phyloP scores from a whole-genome alignment of 2,888 invertebrate genomes.

The Ophion slaviceki region DNA sequence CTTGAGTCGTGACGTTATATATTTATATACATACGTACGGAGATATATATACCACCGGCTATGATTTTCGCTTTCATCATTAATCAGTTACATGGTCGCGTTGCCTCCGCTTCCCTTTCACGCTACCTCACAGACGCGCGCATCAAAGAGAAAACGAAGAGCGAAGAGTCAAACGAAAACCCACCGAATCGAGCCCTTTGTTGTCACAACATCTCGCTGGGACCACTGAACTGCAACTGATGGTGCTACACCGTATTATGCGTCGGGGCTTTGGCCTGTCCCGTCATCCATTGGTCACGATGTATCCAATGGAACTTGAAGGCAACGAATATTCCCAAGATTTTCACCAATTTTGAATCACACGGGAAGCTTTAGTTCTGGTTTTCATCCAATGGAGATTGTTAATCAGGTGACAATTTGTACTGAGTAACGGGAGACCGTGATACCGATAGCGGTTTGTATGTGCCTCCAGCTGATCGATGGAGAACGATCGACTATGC shows the following conservation, averaged over 20 bases:
- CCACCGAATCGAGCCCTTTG: conserved; percentile 68
- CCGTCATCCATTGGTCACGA: neutral
- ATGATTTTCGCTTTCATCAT: conserved; percentile 77
- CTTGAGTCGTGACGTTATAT: conserved; percentile 67
- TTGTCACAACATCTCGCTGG: conserved; percentile 67
- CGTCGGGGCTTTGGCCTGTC: neutral
- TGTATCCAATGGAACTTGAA: neutral
- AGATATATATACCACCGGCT: conserved; percentile 70
- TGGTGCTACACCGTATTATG: conserved; percentile 27
- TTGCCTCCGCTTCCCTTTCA: conserved; percentile 69
- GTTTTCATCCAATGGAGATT: neutral
- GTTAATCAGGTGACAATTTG: neutral
- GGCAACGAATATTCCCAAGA: neutral
- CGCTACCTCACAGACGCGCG: conserved; percentile 69
- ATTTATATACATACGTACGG: conserved; percentile 6
- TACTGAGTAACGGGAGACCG: conserved; percentile 52
- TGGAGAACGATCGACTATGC: conserved; percentile 9
- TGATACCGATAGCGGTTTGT: conserved; percentile 50
- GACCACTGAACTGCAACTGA: conserved; percentile 68
- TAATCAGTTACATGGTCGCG: conserved; percentile 74
- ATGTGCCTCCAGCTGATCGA: conserved; percentile 55
- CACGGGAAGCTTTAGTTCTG: neutral
- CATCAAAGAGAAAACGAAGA: conserved; percentile 43
- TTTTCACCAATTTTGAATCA: neutral
- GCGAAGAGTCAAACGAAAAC: conserved; percentile 50